Evolutionary conservation across 2,888 invertebrate species (phyloP).

Genomic region (Platycheirus rosarum): DNA sequence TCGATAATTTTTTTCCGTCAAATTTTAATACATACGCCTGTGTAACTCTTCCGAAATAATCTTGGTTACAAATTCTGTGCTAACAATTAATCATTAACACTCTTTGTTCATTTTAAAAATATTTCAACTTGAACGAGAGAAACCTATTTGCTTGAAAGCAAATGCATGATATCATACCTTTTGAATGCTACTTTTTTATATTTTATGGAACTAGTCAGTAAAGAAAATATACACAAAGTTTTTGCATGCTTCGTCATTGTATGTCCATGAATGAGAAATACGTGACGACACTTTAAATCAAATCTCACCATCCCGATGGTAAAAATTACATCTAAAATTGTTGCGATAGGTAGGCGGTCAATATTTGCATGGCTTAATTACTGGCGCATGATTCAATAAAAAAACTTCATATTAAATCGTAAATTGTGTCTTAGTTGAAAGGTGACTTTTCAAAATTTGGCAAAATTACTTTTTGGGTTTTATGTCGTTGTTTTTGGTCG

Average conservation of each 20-base stretch:
- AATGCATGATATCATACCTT: slow-evolving; percentile 49
- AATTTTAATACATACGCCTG: no score
- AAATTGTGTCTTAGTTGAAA: background rate
- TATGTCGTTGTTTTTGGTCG: no score
- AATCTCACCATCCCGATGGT: slow-evolving; percentile 7
- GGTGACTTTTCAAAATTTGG: background rate
- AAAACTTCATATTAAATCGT: background rate
- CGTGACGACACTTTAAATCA: slow-evolving; percentile 52
- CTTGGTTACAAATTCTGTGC: slow-evolving; percentile 12
- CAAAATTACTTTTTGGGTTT: no score
- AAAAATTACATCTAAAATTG: slow-evolving; percentile 13
- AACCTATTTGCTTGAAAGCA: background rate
- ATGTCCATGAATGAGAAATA: slow-evolving; percentile 24
- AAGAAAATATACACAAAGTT: background rate
- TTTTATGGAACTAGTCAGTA: slow-evolving; percentile 15
- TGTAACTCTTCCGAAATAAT: no score
- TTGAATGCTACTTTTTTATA: slow-evolving; percentile 14
- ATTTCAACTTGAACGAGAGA: background rate
- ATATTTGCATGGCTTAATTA: slow-evolving; percentile 6
- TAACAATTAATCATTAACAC: no score
- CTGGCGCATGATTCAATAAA: slow-evolving; percentile 8
- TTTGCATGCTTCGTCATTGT: background rate
- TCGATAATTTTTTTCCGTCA: no score
- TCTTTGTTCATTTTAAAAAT: slow-evolving; percentile 19
- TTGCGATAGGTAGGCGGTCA: background rate